Evolutionary conservation across 2,888 invertebrate genomes (phyloP).

Genomic region (Galerucella pusilla): DNA sequence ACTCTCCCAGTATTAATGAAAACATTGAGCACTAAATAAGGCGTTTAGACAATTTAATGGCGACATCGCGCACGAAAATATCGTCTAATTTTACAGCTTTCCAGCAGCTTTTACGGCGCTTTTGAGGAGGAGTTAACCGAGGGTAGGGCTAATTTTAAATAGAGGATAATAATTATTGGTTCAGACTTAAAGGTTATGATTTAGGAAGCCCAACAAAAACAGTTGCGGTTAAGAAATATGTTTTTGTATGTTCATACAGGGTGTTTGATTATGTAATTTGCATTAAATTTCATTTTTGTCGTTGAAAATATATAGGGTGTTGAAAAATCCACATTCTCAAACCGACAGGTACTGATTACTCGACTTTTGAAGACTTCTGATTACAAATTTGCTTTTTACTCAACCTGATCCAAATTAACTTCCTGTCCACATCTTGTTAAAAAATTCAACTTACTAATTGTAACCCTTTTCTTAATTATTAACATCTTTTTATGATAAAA

Average conservation of each 20-base stretch:
- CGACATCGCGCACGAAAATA: slow-evolving; percentile 31
- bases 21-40: slow-evolving; percentile 49
- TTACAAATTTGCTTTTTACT: background rate
- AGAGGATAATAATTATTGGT: background rate
- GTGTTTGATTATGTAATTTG: background rate
- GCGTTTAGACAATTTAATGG: slow-evolving; percentile 47
- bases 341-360: too few species aligned
- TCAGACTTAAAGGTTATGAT: background rate
- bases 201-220: background rate
- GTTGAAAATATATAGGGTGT: too few species aligned
- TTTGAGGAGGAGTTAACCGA: slow-evolving; percentile 5
- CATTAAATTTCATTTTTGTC: too few species aligned
- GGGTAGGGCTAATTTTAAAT: background rate
- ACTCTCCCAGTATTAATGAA: slow-evolving; percentile 54
- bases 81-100: slow-evolving; percentile 30
- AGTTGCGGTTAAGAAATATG: background rate
- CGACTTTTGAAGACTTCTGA: background rate
- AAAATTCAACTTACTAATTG: background rate
- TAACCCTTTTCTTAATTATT: background rate
- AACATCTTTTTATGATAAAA: slow-evolving; percentile 4
- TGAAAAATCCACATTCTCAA: too few species aligned
- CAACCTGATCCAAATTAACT: background rate
- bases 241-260: background rate
- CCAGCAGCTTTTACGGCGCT: slow-evolving; percentile 23
- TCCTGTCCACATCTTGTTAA: background rate